Conservation (phyloP, 2,113 vertebrate genomes). For the Chinchilla lanigera region DNA sequence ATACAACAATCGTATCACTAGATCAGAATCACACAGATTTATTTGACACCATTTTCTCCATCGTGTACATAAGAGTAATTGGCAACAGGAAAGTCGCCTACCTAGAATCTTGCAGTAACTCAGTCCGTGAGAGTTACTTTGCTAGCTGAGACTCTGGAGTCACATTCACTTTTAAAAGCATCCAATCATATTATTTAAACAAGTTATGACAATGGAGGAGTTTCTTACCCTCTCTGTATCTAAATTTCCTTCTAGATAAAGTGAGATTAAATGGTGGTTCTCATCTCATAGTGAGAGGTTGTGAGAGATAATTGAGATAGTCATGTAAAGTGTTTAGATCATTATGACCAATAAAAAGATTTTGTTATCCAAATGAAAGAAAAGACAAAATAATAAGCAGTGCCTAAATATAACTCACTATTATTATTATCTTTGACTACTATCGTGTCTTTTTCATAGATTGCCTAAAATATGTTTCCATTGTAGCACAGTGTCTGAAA, state of each 20-base stretch:
- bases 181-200: not conserved
- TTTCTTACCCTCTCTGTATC: not conserved
- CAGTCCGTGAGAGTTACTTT: not conserved
- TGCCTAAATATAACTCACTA: not conserved
- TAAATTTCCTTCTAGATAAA: not conserved
- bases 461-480: constrained; percentile 20
- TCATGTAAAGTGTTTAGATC: not conserved
- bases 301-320: not conserved
- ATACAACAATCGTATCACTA: not conserved
- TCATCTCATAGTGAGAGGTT: not conserved
- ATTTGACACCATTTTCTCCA: not conserved
- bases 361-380: not conserved
- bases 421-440: not conserved
- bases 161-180: not conserved
- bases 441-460: not conserved
- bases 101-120: not conserved
- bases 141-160: not conserved
- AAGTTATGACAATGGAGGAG: not conserved
- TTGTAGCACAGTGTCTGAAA: constrained; percentile 67
- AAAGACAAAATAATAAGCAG: not conserved
- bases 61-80: not conserved
- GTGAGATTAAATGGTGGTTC: not conserved
- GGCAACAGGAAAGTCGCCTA: not conserved
- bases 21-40: not conserved
- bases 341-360: not conserved